Conservation (phyloP, 1,140 invertebrate genomes). For the Rhagoletis pomonella region DNA sequence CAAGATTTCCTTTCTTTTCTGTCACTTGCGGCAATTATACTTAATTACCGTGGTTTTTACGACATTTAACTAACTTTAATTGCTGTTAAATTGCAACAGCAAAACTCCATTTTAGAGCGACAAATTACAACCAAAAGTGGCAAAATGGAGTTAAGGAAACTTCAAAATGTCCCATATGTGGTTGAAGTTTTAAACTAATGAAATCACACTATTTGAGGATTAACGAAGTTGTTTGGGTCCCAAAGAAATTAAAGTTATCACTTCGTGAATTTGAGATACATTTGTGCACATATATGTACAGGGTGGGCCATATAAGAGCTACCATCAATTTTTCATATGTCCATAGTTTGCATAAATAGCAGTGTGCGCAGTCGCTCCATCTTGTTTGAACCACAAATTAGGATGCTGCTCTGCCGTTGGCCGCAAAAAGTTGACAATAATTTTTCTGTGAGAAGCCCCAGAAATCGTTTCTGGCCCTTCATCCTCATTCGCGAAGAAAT, state of each 20-base stretch:
- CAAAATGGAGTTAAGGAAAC: background rate
- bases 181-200: background rate
- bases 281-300: background rate
- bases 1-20: conserved; percentile 16
- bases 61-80: conserved; percentile 55
- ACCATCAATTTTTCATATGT: too few species aligned
- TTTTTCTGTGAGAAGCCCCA: too few species aligned
- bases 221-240: background rate
- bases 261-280: background rate
- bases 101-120: conserved; percentile 4
- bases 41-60: conserved; percentile 50
- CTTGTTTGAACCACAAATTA: too few species aligned
- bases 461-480: too few species aligned
- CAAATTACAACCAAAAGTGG: conserved; percentile 27
- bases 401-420: too few species aligned
- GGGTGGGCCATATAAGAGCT: too few species aligned
- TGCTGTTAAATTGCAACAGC: conserved; percentile 14
- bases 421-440: too few species aligned
- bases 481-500: too few species aligned
- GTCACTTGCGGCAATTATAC: conserved; percentile 16
- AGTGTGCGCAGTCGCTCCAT: too few species aligned
- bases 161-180: background rate
- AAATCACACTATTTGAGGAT: background rate
- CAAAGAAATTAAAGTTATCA: background rate
- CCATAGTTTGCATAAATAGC: too few species aligned